These are phyloP conservation scores for Xylota segnis DNA, from an alignment of 2,888 invertebrate species.

Conservation along the genomic window DNA sequence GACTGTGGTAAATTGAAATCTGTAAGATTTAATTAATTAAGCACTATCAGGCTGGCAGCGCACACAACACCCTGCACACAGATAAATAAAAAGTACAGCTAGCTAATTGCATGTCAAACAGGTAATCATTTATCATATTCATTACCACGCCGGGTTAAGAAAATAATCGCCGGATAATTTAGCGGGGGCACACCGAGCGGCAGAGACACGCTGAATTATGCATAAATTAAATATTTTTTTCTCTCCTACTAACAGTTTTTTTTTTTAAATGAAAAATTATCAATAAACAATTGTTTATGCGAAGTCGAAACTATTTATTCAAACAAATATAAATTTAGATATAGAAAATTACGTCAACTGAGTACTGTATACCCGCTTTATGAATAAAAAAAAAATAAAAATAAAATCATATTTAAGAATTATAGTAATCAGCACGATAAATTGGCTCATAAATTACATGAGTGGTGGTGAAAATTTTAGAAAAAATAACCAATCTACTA, in stretches of 20 bases:
- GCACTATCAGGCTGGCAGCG: slow-evolving; percentile 20
- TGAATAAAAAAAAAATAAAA: slow-evolving; percentile 13
- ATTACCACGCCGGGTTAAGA: slow-evolving; percentile 40
- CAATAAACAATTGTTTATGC: slow-evolving; percentile 43
- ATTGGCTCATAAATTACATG: slow-evolving; percentile 53
- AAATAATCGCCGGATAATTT: slow-evolving; percentile 53
- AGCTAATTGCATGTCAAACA: slow-evolving; percentile 76
- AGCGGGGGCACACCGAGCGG: slow-evolving; percentile 20
- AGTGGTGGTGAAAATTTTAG: slow-evolving; percentile 11
- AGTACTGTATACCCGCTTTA: slow-evolving; percentile 24
- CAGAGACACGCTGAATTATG: slow-evolving; percentile 50
- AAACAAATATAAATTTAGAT: slow-evolving; percentile 51
- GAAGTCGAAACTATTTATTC: slow-evolving; percentile 58
- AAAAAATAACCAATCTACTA: slow-evolving; percentile 18
- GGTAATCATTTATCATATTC: slow-evolving; percentile 74
- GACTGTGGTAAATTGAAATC: slow-evolving; percentile 51
- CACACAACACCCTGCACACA: slow-evolving; percentile 2
- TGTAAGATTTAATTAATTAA: slow-evolving; percentile 72
- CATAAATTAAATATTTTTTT: slow-evolving; percentile 36
- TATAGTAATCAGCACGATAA: slow-evolving; percentile 42
- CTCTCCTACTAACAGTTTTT: slow-evolving; percentile 17
- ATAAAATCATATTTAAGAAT: background rate
- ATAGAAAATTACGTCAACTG: slow-evolving; percentile 46
- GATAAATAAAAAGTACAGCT: slow-evolving; percentile 40
- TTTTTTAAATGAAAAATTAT: slow-evolving; percentile 40